Conservation (phyloP, 1,140 invertebrate genomes). For the Rhynchophorus ferrugineus region DNA sequence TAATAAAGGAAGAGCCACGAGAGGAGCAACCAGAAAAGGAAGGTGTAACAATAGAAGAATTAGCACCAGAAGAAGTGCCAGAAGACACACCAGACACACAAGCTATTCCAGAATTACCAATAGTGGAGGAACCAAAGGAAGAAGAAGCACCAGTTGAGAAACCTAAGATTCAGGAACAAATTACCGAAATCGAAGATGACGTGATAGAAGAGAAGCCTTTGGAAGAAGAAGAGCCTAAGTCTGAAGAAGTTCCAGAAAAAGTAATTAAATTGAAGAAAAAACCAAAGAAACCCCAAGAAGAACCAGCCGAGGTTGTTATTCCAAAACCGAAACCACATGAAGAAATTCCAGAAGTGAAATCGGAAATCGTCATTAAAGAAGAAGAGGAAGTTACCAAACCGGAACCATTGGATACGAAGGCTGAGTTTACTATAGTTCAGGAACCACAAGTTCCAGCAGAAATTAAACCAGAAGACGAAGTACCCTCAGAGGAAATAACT, state of each 20-base stretch:
- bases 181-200: not conserved
- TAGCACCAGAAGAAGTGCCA: slow-evolving; percentile 9
- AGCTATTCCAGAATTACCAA: slow-evolving; percentile 8
- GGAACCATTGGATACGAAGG: slow-evolving; percentile 14
- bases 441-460: slow-evolving; percentile 16
- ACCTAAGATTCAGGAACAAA: slow-evolving; percentile 1
- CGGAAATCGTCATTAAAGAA: slow-evolving; percentile 15
- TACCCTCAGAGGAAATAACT: slow-evolving; percentile 24
- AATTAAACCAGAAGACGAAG: slow-evolving; percentile 21
- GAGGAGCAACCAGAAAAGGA: slow-evolving; percentile 25
- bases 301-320: not conserved
- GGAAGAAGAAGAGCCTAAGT: slow-evolving; percentile 21
- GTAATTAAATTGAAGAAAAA: slow-evolving; percentile 11
- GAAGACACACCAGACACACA: slow-evolving; percentile 14
- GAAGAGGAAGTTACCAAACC: slow-evolving; percentile 3
- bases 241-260: slow-evolving; percentile 11
- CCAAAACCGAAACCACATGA: slow-evolving; percentile 29
- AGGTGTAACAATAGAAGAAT: slow-evolving; percentile 19
- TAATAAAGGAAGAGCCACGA: slow-evolving; percentile 36
- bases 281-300: slow-evolving; percentile 8
- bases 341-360: slow-evolving; percentile 27
- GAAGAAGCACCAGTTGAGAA: slow-evolving; percentile 7
- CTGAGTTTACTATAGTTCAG: slow-evolving; percentile 49
- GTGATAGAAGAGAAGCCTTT: slow-evolving; percentile 28
- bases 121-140: slow-evolving; percentile 12